phyloP scores from a whole-genome alignment of 2,113 vertebrate species.

The Stomatorhinus ivindoensis region DNA sequence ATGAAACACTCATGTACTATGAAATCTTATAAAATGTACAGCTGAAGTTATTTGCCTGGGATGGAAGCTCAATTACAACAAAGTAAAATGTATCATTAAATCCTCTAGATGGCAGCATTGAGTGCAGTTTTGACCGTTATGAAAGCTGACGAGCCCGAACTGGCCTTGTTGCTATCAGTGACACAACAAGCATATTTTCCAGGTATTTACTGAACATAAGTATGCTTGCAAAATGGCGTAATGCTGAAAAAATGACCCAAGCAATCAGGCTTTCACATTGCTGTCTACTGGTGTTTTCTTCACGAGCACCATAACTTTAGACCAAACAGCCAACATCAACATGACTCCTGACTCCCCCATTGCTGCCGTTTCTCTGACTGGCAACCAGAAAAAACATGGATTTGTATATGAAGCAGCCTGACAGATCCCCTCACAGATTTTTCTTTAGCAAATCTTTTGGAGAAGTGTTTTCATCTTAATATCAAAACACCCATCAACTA shows the following conservation, averaged over 20 bases:
- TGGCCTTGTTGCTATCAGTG: neutral
- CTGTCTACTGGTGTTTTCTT: neutral
- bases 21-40: neutral
- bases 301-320: neutral
- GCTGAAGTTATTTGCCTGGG: neutral
- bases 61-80: neutral
- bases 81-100: neutral
- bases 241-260: neutral
- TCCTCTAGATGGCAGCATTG: neutral
- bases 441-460: neutral
- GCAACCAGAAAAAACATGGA: neutral
- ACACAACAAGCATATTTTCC: neutral
- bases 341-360: neutral
- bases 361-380: constrained; percentile 1
- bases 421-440: constrained; percentile 4
- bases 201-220: neutral
- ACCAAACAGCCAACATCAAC: neutral
- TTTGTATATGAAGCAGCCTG: neutral
- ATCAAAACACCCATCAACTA: neutral
- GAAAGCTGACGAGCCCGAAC: neutral
- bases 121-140: neutral
- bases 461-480: neutral
- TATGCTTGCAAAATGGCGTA: neutral
- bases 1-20: neutral
- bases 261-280: neutral